Evolutionary conservation across 2,797 vertebrate species (phyloP).

Genomic region (Heliangelus exortis): DNA sequence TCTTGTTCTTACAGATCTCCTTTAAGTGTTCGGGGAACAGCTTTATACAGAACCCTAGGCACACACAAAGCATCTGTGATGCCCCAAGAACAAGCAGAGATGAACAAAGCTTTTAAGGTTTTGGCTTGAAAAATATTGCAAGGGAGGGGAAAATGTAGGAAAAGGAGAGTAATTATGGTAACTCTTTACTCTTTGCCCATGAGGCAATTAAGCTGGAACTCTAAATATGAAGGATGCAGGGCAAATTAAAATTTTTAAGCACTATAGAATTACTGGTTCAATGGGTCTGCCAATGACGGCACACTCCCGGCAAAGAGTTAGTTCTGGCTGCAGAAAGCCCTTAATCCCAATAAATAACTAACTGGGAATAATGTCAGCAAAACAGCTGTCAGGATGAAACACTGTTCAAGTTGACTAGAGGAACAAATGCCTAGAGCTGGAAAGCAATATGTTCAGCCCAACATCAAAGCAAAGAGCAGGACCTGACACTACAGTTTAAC

Average conservation of each 20-base stretch:
- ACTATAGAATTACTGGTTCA: not conserved
- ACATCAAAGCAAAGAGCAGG: not conserved
- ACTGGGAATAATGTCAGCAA: slow-evolving; percentile 51
- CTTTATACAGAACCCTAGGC: not conserved
- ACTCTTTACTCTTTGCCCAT: not conserved
- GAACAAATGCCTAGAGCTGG: not conserved
- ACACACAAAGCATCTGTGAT: not conserved
- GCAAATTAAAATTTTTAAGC: slow-evolving; percentile 5
- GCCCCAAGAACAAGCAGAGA: not conserved
- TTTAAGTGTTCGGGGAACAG: not conserved
- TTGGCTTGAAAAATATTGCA: not conserved
- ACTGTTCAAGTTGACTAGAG: not conserved
- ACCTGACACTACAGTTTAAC: not conserved
- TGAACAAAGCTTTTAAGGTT: not conserved
- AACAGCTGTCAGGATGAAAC: slow-evolving; percentile 56
- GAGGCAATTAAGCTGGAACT: not conserved
- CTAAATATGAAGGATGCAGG: not conserved
- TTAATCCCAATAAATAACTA: slow-evolving; percentile 60
- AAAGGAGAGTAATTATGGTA: not conserved
- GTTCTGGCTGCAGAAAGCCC: slow-evolving; percentile 35
- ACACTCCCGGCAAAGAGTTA: not conserved
- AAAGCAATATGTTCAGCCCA: not conserved
- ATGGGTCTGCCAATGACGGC: slow-evolving; percentile 11
- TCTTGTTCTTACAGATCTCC: not conserved
- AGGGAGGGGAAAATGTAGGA: not conserved